These are phyloP conservation scores for Mylabris sibirica DNA, from an alignment of 2,888 invertebrate species.

Conservation along the genomic window DNA sequence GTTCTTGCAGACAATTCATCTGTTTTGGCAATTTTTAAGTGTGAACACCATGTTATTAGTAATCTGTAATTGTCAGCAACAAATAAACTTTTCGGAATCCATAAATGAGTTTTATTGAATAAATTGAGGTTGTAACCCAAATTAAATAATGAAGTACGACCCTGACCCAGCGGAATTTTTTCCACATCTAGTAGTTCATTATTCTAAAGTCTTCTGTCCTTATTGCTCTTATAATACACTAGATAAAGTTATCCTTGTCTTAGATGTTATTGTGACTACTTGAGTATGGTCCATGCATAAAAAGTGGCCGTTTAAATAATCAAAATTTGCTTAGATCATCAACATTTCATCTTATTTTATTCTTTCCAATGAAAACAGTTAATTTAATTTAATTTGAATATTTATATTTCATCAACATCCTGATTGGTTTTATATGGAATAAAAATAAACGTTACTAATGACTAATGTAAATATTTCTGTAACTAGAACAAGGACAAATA, in stretches of 20 bases:
- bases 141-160: not conserved
- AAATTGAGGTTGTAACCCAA: not conserved
- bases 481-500: not conserved
- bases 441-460: not conserved
- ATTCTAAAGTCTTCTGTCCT: no score
- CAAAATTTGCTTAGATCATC: no score
- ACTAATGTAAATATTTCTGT: not conserved
- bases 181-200: not conserved
- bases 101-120: not conserved
- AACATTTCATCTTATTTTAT: no score
- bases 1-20: conserved; percentile 13
- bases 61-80: not conserved
- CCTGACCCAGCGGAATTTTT: not conserved
- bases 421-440: no score
- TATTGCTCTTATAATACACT: no score
- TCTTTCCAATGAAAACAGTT: no score
- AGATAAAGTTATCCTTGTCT: no score
- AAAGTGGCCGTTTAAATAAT: no score
- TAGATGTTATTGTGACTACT: no score
- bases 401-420: no score
- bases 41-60: not conserved
- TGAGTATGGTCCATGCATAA: no score
- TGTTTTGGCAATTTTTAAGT: conserved; percentile 8
- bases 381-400: no score
- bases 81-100: conserved; percentile 4